phyloP scores from a whole-genome alignment of 2,888 invertebrate species.

The Pemphredon lugubris region DNA sequence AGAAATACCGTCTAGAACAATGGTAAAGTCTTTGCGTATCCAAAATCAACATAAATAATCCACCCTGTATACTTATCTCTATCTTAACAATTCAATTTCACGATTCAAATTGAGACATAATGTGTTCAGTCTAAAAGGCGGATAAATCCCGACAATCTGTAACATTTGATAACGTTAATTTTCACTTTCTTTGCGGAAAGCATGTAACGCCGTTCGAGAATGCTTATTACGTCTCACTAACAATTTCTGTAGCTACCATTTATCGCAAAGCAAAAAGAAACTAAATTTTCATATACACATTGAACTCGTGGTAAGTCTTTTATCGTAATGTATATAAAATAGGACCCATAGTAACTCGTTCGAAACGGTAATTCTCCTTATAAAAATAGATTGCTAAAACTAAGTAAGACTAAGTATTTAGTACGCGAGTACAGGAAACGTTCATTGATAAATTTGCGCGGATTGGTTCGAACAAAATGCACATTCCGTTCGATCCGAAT shows the following conservation, averaged over 20 bases:
- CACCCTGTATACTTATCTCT: constrained; percentile 27
- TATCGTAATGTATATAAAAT: constrained; percentile 39
- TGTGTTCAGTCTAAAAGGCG: constrained; percentile 62
- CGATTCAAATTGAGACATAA: background rate
- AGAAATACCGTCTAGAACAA: too few species aligned
- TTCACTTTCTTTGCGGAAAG: too few species aligned
- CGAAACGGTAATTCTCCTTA: constrained; percentile 41
- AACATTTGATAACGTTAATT: constrained; percentile 3
- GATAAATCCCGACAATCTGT: constrained; percentile 20
- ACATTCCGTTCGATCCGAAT: too few species aligned
- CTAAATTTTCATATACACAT: constrained; percentile 19
- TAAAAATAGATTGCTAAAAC: constrained; percentile 52
- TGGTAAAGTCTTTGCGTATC: too few species aligned
- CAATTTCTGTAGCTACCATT: constrained; percentile 7
- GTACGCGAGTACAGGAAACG: constrained; percentile 5
- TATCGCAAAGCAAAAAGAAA: constrained; percentile 16
- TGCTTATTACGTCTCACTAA: too few species aligned
- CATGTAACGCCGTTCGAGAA: too few species aligned
- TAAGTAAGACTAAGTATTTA: constrained; percentile 43
- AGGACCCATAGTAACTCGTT: constrained; percentile 41
- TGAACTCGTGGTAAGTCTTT: constrained; percentile 4
- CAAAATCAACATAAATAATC: too few species aligned
- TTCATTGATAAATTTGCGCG: too few species aligned
- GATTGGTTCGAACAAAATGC: too few species aligned
- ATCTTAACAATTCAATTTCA: constrained; percentile 24